Base-by-base conservation (phyloP, 2,113 vertebrate species). In the Spermophilus dauricus region DNA sequence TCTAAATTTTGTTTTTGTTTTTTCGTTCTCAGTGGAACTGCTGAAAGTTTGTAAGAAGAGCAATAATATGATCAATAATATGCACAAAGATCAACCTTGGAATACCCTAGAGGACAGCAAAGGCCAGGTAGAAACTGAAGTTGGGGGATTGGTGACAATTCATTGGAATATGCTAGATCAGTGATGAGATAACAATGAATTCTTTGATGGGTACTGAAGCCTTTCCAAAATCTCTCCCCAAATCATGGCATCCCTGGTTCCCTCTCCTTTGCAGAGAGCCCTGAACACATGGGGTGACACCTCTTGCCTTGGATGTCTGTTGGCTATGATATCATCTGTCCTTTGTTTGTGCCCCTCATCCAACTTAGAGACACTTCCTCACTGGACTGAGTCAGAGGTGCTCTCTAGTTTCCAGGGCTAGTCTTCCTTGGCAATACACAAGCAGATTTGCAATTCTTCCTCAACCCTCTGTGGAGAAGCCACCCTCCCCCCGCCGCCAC, bases 321-420 rank as follows among this genome's bases (percentile, higher is more conserved):
- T 92, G 95, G 91, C 96, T 95, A 77, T 69, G 85, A 72, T 82
- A 80, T 69, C 0, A 0, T 85, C 89, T 65, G n/a, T 67, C 90
- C 34, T 93, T 92, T 32, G 72, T 63, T 84, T 97, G 88, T 96
- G 95, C 77, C 67, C 96, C 93, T 97, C 93, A 96, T 93, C 91
- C 88, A 91, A 77, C 95, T 97, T 96, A 83, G 94, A 95, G 95
- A 61, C 67, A 92, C 70, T 95, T 92, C 93, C 88, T 93, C 94
- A 94, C 76, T 5, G n/a, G 88, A 45, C 80, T 91, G 91, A 96
- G 26, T 69, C 81, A 67, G 80, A 76, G 70, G 51, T 67, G 18
- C 86, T 80, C 51, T 89, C 85, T 45, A 51, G 96, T 95, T 94
- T 95, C 92, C 94, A 94, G 91, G 90, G 80, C 63, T n/a, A 92